Conservation (phyloP, 2,888 invertebrate genomes). For the Pedicia rivosa region DNA sequence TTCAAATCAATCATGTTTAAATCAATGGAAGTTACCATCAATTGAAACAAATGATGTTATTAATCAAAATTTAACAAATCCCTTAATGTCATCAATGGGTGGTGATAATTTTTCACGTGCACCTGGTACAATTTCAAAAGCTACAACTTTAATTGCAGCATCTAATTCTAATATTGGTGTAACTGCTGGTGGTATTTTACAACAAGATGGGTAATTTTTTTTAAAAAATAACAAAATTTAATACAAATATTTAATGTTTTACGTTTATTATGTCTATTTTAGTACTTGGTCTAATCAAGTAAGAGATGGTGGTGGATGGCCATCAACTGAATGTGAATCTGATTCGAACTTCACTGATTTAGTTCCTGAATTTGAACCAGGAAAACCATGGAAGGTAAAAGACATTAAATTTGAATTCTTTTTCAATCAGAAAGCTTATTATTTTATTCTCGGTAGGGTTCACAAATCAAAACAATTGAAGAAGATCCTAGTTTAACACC, state of each 20-base stretch:
- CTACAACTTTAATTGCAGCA: slow-evolving; percentile 31
- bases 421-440: slow-evolving; percentile 11
- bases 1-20: slow-evolving; percentile 59
- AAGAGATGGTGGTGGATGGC: slow-evolving; percentile 60
- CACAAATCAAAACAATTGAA: slow-evolving; percentile 98
- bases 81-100: slow-evolving; percentile 37
- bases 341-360: slow-evolving; percentile 62
- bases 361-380: slow-evolving; percentile 96
- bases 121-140: slow-evolving; percentile 69
- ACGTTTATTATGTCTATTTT: slow-evolving; percentile 13
- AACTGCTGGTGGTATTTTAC: slow-evolving; percentile 25
- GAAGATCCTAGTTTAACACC: too few species aligned
- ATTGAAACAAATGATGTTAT: slow-evolving; percentile 42
- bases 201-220: slow-evolving; percentile 41
- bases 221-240: slow-evolving; percentile 2
- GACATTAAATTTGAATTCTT: too few species aligned
- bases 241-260: slow-evolving; percentile 5
- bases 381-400: slow-evolving; percentile 97
- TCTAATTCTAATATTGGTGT: slow-evolving; percentile 36
- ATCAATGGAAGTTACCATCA: slow-evolving; percentile 84
- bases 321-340: slow-evolving; percentile 43
- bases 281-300: slow-evolving; percentile 66
- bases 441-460: slow-evolving; percentile 72
- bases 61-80: slow-evolving; percentile 1
- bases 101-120: slow-evolving; percentile 77